Evolutionary conservation across 2,888 invertebrate genomes (phyloP).

Genomic region (Heliconius cydno): DNA sequence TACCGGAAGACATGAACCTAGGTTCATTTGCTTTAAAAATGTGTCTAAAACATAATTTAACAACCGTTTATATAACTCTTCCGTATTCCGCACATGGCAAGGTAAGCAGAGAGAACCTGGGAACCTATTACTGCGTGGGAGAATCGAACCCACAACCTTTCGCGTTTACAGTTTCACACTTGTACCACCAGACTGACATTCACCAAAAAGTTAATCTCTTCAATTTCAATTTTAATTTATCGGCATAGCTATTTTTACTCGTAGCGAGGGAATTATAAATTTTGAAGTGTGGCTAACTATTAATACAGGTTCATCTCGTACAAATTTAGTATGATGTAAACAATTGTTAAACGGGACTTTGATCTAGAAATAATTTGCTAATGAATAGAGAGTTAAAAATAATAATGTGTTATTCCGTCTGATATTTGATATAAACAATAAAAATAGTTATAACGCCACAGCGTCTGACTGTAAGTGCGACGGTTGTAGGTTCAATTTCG

Average conservation of each 20-base stretch:
- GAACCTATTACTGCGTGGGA: no score
- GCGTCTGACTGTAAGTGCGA: neutral
- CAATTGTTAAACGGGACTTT: conserved; percentile 51
- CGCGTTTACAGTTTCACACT: no score
- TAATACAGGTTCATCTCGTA: conserved; percentile 47
- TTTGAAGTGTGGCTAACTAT: conserved; percentile 33
- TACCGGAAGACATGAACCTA: no score
- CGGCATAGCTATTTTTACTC: conserved; percentile 21
- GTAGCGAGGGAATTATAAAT: conserved; percentile 13
- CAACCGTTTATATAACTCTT: no score
- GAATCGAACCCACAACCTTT: no score
- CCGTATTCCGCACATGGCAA: no score
- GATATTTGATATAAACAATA: conserved; percentile 2
- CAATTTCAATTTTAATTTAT: neutral
- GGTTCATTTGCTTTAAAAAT: neutral
- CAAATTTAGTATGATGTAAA: conserved; percentile 52
- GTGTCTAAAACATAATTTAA: neutral
- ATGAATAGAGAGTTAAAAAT: conserved; percentile 48
- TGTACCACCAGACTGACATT: no score
- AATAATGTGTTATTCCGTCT: conserved; percentile 28
- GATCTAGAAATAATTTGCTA: conserved; percentile 51
- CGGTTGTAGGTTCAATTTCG: no score
- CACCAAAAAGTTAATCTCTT: neutral
- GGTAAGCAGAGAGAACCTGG: no score
- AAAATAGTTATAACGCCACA: neutral